Conservation (phyloP, 2,888 invertebrate species). For the Oscheius myriophilus region DNA sequence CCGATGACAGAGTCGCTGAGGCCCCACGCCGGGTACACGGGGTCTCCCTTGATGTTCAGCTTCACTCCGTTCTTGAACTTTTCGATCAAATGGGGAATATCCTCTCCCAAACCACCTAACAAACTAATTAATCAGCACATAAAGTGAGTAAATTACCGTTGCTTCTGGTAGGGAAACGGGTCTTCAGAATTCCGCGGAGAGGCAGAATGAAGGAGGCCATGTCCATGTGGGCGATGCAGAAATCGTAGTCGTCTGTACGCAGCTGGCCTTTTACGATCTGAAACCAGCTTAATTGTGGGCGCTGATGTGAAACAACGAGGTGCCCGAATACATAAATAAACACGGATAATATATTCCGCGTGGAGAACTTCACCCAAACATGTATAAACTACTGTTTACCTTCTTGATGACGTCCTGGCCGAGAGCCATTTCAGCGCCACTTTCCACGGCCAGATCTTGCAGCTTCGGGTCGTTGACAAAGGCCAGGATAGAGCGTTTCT, state of each 20-base stretch:
- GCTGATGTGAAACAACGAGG: no score
- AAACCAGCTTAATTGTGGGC: background rate
- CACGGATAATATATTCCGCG: no score
- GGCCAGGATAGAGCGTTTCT: conserved; percentile 68
- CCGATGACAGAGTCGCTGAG: conserved; percentile 65
- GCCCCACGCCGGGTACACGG: conserved; percentile 67
- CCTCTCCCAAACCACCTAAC: conserved; percentile 60
- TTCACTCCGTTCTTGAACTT: conserved; percentile 67
- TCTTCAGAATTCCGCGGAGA: conserved; percentile 65
- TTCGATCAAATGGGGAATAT: conserved; percentile 62
- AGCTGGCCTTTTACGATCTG: conserved; percentile 69
- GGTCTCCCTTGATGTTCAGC: conserved; percentile 58
- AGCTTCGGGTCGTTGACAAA: conserved; percentile 60
- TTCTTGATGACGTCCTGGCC: conserved; percentile 69
- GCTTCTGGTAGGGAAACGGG: conserved; percentile 65
- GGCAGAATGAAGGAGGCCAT: conserved; percentile 64
- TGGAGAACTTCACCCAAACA: background rate
- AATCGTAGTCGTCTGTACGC: conserved; percentile 68
- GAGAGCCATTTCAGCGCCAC: conserved; percentile 68
- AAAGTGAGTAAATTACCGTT: conserved; percentile 64
- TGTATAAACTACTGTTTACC: conserved; percentile 24
- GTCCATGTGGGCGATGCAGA: conserved; percentile 66
- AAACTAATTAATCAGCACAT: background rate
- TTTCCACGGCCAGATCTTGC: conserved; percentile 64
- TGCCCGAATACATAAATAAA: no score